Conservation (phyloP, 2,888 invertebrate species). For the Abrostola triplasia region DNA sequence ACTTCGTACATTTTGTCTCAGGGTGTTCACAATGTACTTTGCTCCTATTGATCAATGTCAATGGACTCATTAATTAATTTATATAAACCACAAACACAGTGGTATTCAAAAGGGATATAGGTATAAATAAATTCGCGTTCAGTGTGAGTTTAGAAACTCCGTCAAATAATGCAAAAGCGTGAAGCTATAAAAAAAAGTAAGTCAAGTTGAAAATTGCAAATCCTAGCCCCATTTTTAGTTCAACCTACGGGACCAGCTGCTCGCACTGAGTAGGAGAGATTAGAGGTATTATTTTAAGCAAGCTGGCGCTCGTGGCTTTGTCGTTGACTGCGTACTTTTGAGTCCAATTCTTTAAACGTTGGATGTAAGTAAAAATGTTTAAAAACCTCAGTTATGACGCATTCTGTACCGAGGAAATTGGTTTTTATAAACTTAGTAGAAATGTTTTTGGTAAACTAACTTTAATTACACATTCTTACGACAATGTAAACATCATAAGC, state of each 20-base stretch:
- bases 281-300: constrained; percentile 64
- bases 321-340: constrained; percentile 31
- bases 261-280: constrained; percentile 58
- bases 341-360: constrained; percentile 40
- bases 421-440: background rate
- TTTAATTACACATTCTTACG: background rate
- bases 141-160: background rate
- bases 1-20: too few species aligned
- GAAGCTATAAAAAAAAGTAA: constrained; percentile 26
- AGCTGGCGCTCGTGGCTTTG: constrained; percentile 50
- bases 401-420: background rate
- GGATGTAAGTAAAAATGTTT: constrained; percentile 16
- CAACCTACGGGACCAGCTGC: constrained; percentile 56
- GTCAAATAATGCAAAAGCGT: constrained; percentile 16
- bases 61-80: too few species aligned
- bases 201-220: constrained; percentile 38
- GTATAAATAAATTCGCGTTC: background rate
- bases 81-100: too few species aligned
- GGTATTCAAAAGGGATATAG: too few species aligned
- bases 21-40: too few species aligned
- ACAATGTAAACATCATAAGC: background rate
- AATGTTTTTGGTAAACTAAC: background rate
- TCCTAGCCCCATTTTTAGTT: constrained; percentile 47
- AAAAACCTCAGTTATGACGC: constrained; percentile 16
- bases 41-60: too few species aligned